Conservation (phyloP, 2,113 vertebrate species). For the Gallinago jamesoni region DNA sequence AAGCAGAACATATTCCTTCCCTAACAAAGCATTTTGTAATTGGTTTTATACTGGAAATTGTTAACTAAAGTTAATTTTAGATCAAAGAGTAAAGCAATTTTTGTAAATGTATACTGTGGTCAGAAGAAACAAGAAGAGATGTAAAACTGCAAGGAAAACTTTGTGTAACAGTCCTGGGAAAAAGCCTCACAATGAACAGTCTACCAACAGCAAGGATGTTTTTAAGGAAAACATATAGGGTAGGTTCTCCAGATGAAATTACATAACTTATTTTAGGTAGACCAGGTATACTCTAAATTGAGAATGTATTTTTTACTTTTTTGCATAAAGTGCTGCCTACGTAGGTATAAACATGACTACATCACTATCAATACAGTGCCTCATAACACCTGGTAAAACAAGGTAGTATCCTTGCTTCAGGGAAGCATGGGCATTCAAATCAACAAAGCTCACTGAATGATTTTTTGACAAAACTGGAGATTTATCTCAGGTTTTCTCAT, state of each 20-base stretch:
- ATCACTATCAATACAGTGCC: neutral
- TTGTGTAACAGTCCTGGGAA: neutral
- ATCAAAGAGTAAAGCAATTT: neutral
- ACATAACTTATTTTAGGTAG: neutral
- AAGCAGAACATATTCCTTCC: conserved; percentile 7
- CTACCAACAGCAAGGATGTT: neutral
- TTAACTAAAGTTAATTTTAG: neutral
- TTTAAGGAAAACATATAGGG: neutral
- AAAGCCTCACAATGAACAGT: neutral
- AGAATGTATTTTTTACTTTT: neutral
- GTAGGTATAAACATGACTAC: neutral
- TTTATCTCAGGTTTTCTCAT: neutral
- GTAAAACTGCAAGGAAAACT: neutral
- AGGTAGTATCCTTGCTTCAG: neutral
- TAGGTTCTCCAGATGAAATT: neutral
- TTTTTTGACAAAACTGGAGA: neutral
- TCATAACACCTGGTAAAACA: neutral
- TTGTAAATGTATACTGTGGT: neutral
- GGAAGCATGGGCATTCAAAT: neutral
- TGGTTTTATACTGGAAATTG: neutral
- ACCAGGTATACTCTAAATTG: neutral
- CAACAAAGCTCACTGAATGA: neutral
- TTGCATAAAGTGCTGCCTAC: neutral
- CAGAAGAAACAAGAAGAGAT: neutral
- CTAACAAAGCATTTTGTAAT: neutral